Conservation (phyloP, 2,888 invertebrate species). For the Tinea trinotella region DNA sequence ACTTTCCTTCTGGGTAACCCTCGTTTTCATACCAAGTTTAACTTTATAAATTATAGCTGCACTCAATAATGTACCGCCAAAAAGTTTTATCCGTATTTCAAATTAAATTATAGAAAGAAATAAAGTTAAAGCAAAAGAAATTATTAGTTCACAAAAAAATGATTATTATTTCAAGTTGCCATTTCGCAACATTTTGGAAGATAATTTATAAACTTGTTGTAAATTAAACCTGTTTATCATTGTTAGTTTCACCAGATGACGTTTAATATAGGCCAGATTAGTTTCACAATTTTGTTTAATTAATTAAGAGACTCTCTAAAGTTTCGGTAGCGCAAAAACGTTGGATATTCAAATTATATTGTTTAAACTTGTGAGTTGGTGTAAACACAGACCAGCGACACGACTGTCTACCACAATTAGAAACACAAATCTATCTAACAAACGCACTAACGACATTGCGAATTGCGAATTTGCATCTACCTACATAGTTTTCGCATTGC, state of each 20-base stretch:
- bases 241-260: not conserved
- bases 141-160: not conserved
- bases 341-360: not conserved
- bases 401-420: no score
- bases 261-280: no score
- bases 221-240: not conserved
- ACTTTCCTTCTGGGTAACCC: no score
- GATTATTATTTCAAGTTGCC: not conserved
- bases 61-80: no score
- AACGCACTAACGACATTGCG: no score
- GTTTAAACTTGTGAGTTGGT: not conserved
- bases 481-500: no score
- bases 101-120: no score
- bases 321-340: not conserved
- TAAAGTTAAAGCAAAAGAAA: not conserved
- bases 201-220: not conserved
- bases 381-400: no score
- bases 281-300: not conserved
- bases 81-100: not conserved
- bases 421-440: no score
- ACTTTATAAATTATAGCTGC: no score
- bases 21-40: no score
- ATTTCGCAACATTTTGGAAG: not conserved
- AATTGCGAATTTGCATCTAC: no score
- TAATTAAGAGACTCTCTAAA: not conserved